phyloP scores from a whole-genome alignment of 2,888 invertebrate genomes.

The Eupithecia abbreviata region DNA sequence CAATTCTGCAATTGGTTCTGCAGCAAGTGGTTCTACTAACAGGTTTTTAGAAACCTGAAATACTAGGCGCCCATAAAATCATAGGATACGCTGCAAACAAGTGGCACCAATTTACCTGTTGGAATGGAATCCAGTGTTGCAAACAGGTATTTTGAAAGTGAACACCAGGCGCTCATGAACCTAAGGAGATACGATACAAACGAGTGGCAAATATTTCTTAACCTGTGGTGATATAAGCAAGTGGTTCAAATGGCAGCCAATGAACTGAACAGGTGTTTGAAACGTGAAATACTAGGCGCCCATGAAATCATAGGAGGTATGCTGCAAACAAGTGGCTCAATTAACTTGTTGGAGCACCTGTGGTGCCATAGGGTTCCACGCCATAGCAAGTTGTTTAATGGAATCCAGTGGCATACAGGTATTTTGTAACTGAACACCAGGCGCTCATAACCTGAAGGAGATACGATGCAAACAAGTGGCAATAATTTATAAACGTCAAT shows the following conservation, averaged over 20 bases:
- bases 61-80: not conserved
- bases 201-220: not conserved
- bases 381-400: not conserved
- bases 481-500: not conserved
- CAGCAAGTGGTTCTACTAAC: too few species aligned
- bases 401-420: constrained; percentile 1
- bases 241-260: too few species aligned
- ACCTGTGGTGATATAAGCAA: too few species aligned
- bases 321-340: not conserved
- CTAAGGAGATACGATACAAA: too few species aligned
- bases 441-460: not conserved
- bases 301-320: not conserved
- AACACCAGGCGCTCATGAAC: too few species aligned
- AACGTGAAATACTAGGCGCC: not conserved
- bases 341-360: not conserved
- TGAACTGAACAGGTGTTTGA: not conserved
- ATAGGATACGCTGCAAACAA: not conserved
- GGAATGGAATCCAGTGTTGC: not conserved
- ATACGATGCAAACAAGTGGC: not conserved
- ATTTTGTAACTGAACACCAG: not conserved
- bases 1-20: too few species aligned
- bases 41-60: not conserved
- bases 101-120: not conserved
- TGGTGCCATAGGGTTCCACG: not conserved
- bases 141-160: too few species aligned